A percentile compares a stretch with the other conserved stretches of the same genome.
These are phyloP conservation scores for Drosophila neocordata DNA, from an alignment of 1,140 invertebrate species.

Conservation along the genomic window DNA sequence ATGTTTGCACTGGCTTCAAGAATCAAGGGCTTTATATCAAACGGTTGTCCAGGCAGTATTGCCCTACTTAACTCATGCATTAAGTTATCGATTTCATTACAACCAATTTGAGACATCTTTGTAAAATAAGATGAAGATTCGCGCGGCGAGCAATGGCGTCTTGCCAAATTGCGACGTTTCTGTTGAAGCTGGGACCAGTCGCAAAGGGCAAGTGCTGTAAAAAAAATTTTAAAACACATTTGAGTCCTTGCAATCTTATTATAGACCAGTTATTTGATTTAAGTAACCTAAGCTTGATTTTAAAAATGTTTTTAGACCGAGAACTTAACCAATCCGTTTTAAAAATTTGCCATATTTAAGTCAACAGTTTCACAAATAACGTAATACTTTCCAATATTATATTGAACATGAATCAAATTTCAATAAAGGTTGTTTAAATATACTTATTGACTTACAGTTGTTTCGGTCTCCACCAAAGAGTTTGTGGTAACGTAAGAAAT, in stretches of 20 bases:
- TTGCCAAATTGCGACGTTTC: constrained; percentile 89
- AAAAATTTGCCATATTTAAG: no score
- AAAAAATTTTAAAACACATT: constrained; percentile 11
- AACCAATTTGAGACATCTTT: constrained; percentile 86
- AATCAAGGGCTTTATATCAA: constrained; percentile 86
- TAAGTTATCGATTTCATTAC: constrained; percentile 85
- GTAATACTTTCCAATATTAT: no score
- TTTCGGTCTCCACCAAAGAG: constrained; percentile 90
- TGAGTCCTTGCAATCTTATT: not conserved
- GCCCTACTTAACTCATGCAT: constrained; percentile 84
- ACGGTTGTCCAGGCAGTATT: constrained; percentile 75
- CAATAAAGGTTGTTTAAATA: no score
- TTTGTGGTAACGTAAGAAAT: constrained; percentile 89
- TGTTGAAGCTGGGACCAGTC: constrained; percentile 89
- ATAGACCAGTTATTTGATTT: not conserved
- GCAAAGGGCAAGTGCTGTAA: constrained; percentile 61
- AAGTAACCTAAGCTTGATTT: no score
- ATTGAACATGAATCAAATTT: no score
- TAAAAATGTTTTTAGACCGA: no score
- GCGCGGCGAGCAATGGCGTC: constrained; percentile 90
- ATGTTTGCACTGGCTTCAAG: constrained; percentile 91
- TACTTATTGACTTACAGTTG: constrained; percentile 90
- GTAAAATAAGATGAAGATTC: constrained; percentile 88
- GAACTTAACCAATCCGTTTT: no score
- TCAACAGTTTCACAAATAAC: no score